Conservation (phyloP, 2,888 invertebrate species). For the Diloba caeruleocephala region DNA sequence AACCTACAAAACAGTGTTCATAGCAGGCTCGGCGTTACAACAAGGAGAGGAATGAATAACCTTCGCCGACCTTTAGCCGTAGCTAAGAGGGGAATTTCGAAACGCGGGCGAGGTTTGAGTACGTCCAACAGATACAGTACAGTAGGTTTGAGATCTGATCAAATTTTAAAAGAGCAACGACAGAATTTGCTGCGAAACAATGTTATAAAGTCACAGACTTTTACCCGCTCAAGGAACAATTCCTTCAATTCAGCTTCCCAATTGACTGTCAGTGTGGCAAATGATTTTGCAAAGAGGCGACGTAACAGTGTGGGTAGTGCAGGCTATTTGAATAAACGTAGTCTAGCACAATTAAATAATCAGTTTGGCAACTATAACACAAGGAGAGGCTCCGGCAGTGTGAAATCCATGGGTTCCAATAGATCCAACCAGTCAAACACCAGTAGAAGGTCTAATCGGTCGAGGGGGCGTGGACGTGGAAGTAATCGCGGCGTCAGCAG, state of each 20-base stretch:
- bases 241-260: conserved; percentile 78
- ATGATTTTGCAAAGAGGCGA: conserved; percentile 79
- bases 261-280: conserved; percentile 83
- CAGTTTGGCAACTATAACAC: conserved; percentile 75
- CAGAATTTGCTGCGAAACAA: conserved; percentile 72
- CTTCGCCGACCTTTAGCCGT: conserved; percentile 75
- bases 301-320: conserved; percentile 81
- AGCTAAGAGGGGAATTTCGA: conserved; percentile 81
- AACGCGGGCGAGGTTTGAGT: conserved; percentile 77
- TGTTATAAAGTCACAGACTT: conserved; percentile 82
- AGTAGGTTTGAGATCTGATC: conserved; percentile 84
- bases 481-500: conserved; percentile 73
- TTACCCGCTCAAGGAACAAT: conserved; percentile 82
- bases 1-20: conserved; percentile 70
- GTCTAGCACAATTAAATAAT: conserved; percentile 78
- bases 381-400: conserved; percentile 81
- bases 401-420: conserved; percentile 80
- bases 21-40: conserved; percentile 78
- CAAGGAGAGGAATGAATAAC: conserved; percentile 69
- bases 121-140: conserved; percentile 79
- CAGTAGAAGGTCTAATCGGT: conserved; percentile 70
- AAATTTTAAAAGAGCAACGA: conserved; percentile 78
- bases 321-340: conserved; percentile 78
- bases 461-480: conserved; percentile 76
- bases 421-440: conserved; percentile 71